Percentiles rank a stretch among this genome's conserved stretches.
These are phyloP conservation scores for Arctopsyche grandis DNA, from an alignment of 1,140 invertebrate species.

Conservation along the genomic window DNA sequence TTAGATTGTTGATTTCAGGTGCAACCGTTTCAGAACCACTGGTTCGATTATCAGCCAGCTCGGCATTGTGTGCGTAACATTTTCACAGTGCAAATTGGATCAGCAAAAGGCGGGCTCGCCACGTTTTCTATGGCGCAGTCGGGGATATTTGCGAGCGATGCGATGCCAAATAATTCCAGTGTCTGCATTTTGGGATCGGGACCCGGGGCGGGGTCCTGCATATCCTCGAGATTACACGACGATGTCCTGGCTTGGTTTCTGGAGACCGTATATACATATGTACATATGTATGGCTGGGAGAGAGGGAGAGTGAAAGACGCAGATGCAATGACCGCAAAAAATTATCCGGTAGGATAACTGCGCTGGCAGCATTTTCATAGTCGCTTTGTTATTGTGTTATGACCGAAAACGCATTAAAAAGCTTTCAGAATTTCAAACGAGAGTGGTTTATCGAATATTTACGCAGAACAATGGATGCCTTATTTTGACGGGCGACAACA, in stretches of 20 bases:
- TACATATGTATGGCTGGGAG: too few relatives aligned
- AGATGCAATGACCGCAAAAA: too few relatives aligned
- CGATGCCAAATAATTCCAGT: conserved; percentile 18
- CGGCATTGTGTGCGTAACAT: conserved; percentile 10
- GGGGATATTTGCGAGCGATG: background rate
- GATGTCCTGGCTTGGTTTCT: background rate
- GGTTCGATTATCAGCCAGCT: background rate
- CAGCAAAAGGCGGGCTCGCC: conserved; percentile 20
- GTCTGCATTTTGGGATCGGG: conserved; percentile 4
- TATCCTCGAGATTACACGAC: conserved; percentile 1
- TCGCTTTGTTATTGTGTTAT: too few relatives aligned
- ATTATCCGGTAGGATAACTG: too few relatives aligned
- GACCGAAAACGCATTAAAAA: conserved; percentile 18
- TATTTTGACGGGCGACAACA: background rate
- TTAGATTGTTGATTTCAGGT: too few relatives aligned
- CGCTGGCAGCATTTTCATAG: too few relatives aligned
- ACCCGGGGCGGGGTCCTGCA: background rate
- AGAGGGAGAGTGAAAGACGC: too few relatives aligned
- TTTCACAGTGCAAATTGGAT: conserved; percentile 22
- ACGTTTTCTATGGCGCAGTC: background rate
- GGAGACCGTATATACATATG: too few relatives aligned
- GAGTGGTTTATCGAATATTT: conserved; percentile 25
- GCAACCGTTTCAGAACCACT: background rate
- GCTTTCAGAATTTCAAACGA: background rate
- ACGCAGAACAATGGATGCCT: conserved; percentile 6